phyloP scores from a whole-genome alignment of 2,113 vertebrate genomes.

The Prionailurus bengalensis region DNA sequence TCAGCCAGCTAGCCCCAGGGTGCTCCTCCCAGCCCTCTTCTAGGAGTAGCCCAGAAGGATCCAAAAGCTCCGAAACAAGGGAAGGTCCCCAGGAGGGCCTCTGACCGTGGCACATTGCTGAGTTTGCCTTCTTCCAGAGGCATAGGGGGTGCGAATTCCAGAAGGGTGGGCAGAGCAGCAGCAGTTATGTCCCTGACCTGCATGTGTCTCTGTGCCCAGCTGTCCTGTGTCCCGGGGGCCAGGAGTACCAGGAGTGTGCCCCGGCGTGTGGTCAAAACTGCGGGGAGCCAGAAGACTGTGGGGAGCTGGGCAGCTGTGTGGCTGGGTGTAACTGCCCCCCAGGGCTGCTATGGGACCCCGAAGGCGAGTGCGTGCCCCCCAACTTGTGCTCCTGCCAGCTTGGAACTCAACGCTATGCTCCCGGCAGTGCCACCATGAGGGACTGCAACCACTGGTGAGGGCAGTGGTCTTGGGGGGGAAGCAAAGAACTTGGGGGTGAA shows the following conservation, averaged over 20 bases:
- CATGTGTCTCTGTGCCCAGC: slow-evolving; percentile 82
- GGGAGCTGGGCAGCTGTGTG: slow-evolving; percentile 87
- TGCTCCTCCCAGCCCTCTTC: too few relatives aligned
- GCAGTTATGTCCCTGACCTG: neutral
- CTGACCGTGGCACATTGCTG: slow-evolving; percentile 53
- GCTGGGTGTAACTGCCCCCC: slow-evolving; percentile 93
- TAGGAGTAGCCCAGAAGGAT: neutral
- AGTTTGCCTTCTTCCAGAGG: neutral
- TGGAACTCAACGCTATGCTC: slow-evolving; percentile 78
- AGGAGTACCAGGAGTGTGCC: slow-evolving; percentile 92
- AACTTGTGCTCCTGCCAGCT: slow-evolving; percentile 89
- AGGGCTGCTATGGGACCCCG: slow-evolving; percentile 90
- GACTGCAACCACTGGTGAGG: slow-evolving; percentile 93
- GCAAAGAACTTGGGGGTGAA: neutral
- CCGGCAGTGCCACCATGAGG: slow-evolving; percentile 84
- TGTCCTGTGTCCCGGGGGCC: slow-evolving; percentile 89
- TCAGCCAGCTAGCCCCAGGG: neutral
- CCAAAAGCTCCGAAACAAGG: neutral
- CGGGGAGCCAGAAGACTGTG: slow-evolving; percentile 82
- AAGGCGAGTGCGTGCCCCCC: slow-evolving; percentile 91
- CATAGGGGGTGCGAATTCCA: rapidly evolving
- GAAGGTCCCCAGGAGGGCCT: neutral
- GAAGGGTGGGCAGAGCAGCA: neutral
- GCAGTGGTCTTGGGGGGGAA: rapidly evolving
- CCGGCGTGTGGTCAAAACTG: slow-evolving; percentile 89